Base-by-base conservation (phyloP, 2,888 invertebrate species). In the Hedya salicella region DNA sequence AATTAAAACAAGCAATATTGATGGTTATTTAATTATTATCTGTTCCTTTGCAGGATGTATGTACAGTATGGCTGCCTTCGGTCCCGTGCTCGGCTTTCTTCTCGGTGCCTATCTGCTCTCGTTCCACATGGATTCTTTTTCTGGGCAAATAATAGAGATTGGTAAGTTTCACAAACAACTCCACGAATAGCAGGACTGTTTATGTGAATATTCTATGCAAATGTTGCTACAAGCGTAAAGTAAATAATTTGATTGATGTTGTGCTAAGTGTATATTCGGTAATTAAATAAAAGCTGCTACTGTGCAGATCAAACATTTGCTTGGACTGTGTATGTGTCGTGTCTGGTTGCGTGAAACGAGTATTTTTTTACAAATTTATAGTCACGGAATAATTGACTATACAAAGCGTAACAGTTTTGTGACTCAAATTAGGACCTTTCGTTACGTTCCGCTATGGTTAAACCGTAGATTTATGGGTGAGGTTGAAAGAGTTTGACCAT, bases 41-140 rank as follows among this genome's bases (percentile, higher is more conserved):
- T 44, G 11, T 49, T 67, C 74, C 73, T 32, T 78, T 93, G 89
- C 85, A 97, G 97, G 98, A 60, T 98, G 97, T 86, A 97, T 98
- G 95, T 98, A 98, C 93, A 98, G 98, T 82, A 98, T 98, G 96
- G 98, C 97, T 52, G 98, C 98, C 0, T 97, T 98, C 84, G 98
- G 98, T 32, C 98, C 98, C n/a, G 98, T 98, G 4, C 93, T 98
- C 56, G 98, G 98, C 54, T 98, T 98, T 83, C 94, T 98, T 50
- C 94, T 98, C 32, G 98, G 98, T 69, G 98, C 98, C 25, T 97
- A 98, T 86, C 93, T 98, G 72, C 93, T 98, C 25, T 96, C 97
- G 42, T 97, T 97, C 86, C 98, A 98, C 85, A 98, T 98, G 95
- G 97, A 98, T 82, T 96, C 97, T 0, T 95, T 98, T 73, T 95